Evolutionary conservation across 1,140 invertebrate species (phyloP), one percentile per base, ranked within the genome.

Genomic region (Cherax quadricarinatus): DNA sequence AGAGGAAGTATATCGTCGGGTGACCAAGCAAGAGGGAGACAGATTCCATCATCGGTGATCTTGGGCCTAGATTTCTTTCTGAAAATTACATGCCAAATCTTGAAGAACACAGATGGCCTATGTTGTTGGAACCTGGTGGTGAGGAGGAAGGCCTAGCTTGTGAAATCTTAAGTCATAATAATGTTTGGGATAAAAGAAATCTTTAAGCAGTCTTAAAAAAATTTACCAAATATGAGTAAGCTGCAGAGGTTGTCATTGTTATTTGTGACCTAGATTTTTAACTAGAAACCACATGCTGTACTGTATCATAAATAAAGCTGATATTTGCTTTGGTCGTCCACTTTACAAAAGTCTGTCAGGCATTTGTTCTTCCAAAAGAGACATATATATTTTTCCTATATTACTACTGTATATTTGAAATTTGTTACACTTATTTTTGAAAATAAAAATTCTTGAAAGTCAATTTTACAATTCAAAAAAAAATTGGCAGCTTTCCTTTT

Each of bases 1-100:
- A 51, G 98, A 99, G 92, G 98, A 98, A 30, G 88, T 94, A 5
- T 93, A 91, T 60, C 88, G 88, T 1, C 85, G 89, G 12, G 93
- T 94, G n/a, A 93, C 93, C 12, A 94, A 94, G 62, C 93, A 93
- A 48, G 93, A 94, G 73, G 87, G 73, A n/a, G 90, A 91, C 41
- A 78, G 78, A 18, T 91, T 66, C 79, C 60, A 81, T 82, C 85
- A 70, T 12, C 83, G 90, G 90, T 91, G 90, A 91, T 91, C 73
- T 41, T 73, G 66, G 88, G 85, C 85, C 48, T 2, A n/a, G 70
- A 24, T 14, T 86, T 83, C 48, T 21, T n/a, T 86, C 12, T 16
- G 51, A n/a, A 51, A 51, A 86, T 24, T 62, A 51, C n/a, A n/a
- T 70, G 21, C 85, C 85, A 86, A 70, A 62, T 41, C 24, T 48